These are phyloP conservation scores for Latrodectus hesperus DNA, from an alignment of 2,888 invertebrate species.

Conservation along the genomic window DNA sequence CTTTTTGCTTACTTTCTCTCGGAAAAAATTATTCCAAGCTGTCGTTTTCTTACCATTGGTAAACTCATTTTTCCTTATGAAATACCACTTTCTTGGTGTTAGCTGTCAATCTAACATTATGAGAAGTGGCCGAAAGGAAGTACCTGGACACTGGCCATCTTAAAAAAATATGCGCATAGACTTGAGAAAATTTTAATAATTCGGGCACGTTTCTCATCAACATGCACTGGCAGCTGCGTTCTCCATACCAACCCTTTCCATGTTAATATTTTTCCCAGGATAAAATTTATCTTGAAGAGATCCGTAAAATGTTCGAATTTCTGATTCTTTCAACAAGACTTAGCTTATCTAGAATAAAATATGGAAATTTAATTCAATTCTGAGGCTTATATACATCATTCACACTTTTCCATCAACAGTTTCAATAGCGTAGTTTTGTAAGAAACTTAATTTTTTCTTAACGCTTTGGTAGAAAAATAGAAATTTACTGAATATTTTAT, in stretches of 20 bases:
- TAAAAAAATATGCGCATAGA: constrained; percentile 63
- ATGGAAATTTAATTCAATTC: too few relatives aligned
- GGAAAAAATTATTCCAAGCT: constrained; percentile 39
- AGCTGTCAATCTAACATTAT: constrained; percentile 60
- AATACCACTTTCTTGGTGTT: constrained; percentile 60
- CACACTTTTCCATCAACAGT: too few relatives aligned
- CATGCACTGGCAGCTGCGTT: constrained; percentile 48
- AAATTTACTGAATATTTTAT: too few relatives aligned
- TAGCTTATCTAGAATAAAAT: too few relatives aligned
- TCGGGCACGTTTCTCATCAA: constrained; percentile 51
- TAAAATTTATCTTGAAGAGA: constrained; percentile 31
- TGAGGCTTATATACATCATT: too few relatives aligned
- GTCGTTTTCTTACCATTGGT: constrained; percentile 42
- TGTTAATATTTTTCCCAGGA: constrained; percentile 7
- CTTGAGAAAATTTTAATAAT: constrained; percentile 57
- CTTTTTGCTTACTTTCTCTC: constrained; percentile 18
- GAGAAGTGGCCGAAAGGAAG: constrained; percentile 27
- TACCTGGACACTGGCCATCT: constrained; percentile 56
- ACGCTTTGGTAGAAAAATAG: too few relatives aligned
- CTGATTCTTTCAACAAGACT: not conserved
- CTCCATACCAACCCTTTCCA: constrained; percentile 14
- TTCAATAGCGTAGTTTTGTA: too few relatives aligned
- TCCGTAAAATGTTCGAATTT: not conserved
- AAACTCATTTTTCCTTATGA: constrained; percentile 46
- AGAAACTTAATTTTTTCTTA: too few relatives aligned